Evolutionary conservation across 2,888 invertebrate genomes (phyloP), one percentile per base, ranked within the genome.

Genomic region (Prostheceraeus crozeri): DNA sequence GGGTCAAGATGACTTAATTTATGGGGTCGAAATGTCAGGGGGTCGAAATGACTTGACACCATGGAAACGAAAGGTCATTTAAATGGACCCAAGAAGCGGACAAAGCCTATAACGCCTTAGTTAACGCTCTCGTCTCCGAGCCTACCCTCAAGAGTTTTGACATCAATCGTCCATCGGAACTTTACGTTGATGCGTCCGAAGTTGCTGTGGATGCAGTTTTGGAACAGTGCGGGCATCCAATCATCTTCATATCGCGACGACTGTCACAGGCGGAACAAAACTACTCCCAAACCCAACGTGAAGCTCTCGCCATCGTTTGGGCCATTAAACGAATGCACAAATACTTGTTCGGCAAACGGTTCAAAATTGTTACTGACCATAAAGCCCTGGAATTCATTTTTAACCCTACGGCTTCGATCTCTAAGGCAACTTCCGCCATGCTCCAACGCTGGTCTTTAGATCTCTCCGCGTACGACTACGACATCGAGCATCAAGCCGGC

Each of bases 361-460:
- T 48, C 4, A 48, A 48, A 14, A 19, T 48, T 21, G 27, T 48
- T 6, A 19, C 48, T 4, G 19, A 48, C 14, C 23, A 48, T 21
- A 25, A 48, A 16, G 48, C 4, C 11, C 14, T 48, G 28, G 27
- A 48, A 48, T 19, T 6, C 28, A 48, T 48, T 4, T 48, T 48
- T 21, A 10, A 8, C 23, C 21, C 48, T 10, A 30, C 8, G 6
- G 48, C 48, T 10, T 48, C 48, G 3, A 14, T 48, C n/a, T 4
- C 27, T 14, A 48, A 48, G 19, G 14, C 48, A 19, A 48, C 48
- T 48, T 48, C 23, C 27, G 4, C 10, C n/a, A 48, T 40, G 40
- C 40, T 48, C n/a, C 48, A 48, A 48, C 19, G 48, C 3, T 48
- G 48, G 48, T 48, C 48, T 4, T 28, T 48, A n/a, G 19, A 48